Evolutionary conservation across 2,113 vertebrate species (phyloP), one percentile per base, ranked within the genome.

Genomic region (Ceuthmochares aereus): DNA sequence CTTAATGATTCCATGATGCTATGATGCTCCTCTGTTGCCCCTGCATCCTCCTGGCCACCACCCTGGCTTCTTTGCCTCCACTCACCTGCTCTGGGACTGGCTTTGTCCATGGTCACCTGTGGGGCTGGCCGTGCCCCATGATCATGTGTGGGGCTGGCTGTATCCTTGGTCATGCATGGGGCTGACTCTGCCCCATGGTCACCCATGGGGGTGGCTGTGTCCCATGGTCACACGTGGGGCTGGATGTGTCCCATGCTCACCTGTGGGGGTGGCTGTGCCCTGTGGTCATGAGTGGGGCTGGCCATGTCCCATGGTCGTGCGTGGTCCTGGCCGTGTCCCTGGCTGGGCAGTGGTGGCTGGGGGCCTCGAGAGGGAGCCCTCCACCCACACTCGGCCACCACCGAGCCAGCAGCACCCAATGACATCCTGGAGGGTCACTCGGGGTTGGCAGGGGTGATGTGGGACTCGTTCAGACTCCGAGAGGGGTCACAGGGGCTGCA

Each of bases 361-460:
- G 20, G 56, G 22, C 92, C 97, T 94, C 45, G 59, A 97, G 96
- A 88, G 95, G 96, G 94, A 92, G 81, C 90, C 63, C 83, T 86
- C n/a, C 14, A 17, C 93, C 87, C 70, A 40, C 58, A 4, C 49
- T 69, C 45, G 45, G 67, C 40, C 15, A 45, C 43, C 43, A 45
- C 16, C 18, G 43, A 5, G 43, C 7, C 15, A 45, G 43, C 43
- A 45, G 43, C 43, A 45, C 43, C 6, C 16, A 29, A 29, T 9
- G 30, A 9, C 51, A 25, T 1, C 22, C 34, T 5, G 7, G 32
- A 14, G 56, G 16, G 3, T 7, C 14, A 29, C 58, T 2, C 37
- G 32, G 2, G 4, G 23, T 40, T 0, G 20, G 12, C 56, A 4
- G 42, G 11, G 45, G 26, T 7, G 8, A 3, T 2, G 23, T 8